A percentile compares a stretch with the other conserved stretches of the same genome.
Conservation (phyloP, 2,888 invertebrate species). For the Cheilosia scutellata region DNA sequence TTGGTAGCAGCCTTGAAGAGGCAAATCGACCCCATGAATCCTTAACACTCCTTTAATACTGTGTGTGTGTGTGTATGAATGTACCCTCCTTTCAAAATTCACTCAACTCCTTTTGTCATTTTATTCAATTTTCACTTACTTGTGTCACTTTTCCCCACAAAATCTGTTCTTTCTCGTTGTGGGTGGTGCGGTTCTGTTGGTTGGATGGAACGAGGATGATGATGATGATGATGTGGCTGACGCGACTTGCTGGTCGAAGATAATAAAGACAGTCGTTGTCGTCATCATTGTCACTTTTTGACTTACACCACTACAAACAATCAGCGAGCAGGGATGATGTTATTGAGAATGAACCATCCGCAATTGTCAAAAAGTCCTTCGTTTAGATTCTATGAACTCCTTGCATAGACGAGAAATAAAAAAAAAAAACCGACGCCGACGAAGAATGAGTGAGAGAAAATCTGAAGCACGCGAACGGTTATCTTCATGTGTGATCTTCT, state of each 20-base stretch:
- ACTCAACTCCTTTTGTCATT: conserved; percentile 61
- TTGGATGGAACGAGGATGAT: conserved; percentile 23
- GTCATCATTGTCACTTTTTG: conserved; percentile 56
- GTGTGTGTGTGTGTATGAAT: not conserved
- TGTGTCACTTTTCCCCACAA: conserved; percentile 54
- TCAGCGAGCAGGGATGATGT: not conserved
- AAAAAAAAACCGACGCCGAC: not conserved
- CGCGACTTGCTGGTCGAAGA: conserved; percentile 69
- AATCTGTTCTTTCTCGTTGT: conserved; percentile 7
- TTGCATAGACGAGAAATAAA: not conserved
- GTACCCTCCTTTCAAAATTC: not conserved
- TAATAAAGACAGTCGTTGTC: conserved; percentile 73
- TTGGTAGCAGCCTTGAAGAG: conserved; percentile 48
- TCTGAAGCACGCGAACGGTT: conserved; percentile 63
- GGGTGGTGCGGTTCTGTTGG: conserved; percentile 10
- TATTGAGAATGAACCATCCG: not conserved
- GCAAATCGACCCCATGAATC: conserved; percentile 70
- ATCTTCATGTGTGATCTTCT: conserved; percentile 71
- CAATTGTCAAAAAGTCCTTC: conserved; percentile 53
- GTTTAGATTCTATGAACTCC: conserved; percentile 3
- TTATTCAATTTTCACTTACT: conserved; percentile 64
- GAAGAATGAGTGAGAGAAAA: conserved; percentile 5
- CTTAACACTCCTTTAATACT: conserved; percentile 50
- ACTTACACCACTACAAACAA: conserved; percentile 46
- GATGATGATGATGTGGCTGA: conserved; percentile 39